phyloP scores from a whole-genome alignment of 2,888 invertebrate species.

The Auanema sp. region DNA sequence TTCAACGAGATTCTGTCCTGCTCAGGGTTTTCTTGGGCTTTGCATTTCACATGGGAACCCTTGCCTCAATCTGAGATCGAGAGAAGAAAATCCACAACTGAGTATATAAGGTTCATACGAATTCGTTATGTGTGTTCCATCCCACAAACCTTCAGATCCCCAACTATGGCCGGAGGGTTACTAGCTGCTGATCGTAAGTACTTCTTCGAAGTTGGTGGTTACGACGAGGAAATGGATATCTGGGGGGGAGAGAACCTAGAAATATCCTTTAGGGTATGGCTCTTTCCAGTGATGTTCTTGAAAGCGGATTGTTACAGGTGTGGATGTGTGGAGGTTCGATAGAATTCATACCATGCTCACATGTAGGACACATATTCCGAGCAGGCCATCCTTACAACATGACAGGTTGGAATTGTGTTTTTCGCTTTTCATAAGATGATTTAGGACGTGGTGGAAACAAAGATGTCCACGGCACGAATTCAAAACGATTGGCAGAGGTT shows the following conservation, averaged over 20 bases:
- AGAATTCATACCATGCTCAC: conserved; percentile 90
- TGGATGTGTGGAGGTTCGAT: conserved; percentile 85
- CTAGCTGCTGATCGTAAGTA: conserved; percentile 89
- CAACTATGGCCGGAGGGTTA: conserved; percentile 97
- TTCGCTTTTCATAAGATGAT: not conserved
- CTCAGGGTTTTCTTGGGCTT: conserved; percentile 66
- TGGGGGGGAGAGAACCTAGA: conserved; percentile 99
- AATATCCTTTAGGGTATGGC: conserved; percentile 88
- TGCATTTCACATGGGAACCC: conserved; percentile 72
- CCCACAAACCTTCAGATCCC: conserved; percentile 70
- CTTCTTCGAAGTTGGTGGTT: conserved; percentile 80
- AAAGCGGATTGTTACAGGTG: conserved; percentile 59
- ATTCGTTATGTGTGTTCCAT: not conserved
- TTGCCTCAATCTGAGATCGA: conserved; percentile 74
- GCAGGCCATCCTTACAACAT: conserved; percentile 83
- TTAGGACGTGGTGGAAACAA: conserved; percentile 53
- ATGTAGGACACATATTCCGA: conserved; percentile 89
- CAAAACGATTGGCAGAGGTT: conserved; percentile 82
- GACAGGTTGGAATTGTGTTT: conserved; percentile 49
- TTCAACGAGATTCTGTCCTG: not conserved
- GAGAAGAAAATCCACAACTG: conserved; percentile 59
- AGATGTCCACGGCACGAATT: conserved; percentile 93
- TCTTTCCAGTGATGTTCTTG: not conserved
- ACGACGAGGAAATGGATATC: conserved; percentile 90
- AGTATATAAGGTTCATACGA: conserved; percentile 28